Conservation (phyloP, 2,888 invertebrate species). For the Drosophila differens region DNA sequence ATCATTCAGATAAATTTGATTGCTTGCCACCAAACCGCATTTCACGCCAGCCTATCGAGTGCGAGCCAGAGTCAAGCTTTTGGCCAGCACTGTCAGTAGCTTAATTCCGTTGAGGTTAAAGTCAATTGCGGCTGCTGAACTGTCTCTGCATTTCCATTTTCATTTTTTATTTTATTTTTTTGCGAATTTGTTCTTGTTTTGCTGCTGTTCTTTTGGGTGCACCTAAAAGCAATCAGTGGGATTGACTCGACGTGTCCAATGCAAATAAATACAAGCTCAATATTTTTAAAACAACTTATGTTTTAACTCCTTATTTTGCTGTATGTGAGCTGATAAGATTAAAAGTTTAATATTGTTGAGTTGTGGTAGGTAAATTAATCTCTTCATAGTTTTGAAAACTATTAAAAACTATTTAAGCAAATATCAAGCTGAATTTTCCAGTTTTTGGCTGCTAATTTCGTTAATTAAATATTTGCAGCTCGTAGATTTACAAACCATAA, state of each 20-base stretch:
- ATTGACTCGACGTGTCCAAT: constrained; percentile 17
- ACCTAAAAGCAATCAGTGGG: constrained; percentile 38
- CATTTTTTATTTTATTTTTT: constrained; percentile 6
- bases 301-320: not conserved
- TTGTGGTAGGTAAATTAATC: not conserved
- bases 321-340: too few relatives aligned
- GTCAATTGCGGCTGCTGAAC: constrained; percentile 40
- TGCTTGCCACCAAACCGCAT: constrained; percentile 13
- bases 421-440: not conserved
- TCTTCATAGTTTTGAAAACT: not conserved
- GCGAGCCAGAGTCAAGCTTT: constrained; percentile 49
- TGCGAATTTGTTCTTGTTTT: not conserved
- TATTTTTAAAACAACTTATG: not conserved
- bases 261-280: not conserved
- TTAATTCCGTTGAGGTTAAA: constrained; percentile 38
- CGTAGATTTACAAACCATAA: constrained; percentile 5
- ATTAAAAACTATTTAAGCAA: not conserved
- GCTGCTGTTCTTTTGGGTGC: constrained; percentile 17
- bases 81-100: constrained; percentile 42
- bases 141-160: constrained; percentile 1
- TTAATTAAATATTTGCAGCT: constrained; percentile 7
- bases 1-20: constrained; percentile 21
- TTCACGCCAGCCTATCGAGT: constrained; percentile 18
- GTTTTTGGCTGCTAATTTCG: not conserved
- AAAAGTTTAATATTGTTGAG: not conserved